phyloP scores from a whole-genome alignment of 23 tunicate genomes.

The Styela plicata region DNA sequence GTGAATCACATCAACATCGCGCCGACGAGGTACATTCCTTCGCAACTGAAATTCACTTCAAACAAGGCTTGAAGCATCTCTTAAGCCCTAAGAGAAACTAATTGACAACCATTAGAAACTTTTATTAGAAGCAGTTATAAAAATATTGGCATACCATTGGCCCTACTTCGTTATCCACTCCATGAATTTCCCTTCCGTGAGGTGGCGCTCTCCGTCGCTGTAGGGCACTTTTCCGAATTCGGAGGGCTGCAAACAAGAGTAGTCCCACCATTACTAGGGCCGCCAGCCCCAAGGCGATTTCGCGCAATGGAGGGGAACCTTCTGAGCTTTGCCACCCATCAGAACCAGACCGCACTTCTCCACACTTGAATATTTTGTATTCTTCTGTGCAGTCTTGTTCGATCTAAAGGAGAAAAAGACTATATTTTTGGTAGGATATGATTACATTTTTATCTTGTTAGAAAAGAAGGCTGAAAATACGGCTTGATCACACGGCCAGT shows the following conservation, averaged over 20 bases:
- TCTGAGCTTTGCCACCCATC: background rate
- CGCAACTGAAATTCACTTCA: too few relatives aligned
- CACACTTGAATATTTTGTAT: background rate
- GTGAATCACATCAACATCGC: too few relatives aligned
- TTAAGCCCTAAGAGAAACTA: background rate
- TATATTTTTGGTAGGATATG: too few relatives aligned
- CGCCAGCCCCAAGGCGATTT: background rate
- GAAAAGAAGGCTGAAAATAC: too few relatives aligned
- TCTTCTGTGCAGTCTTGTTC: background rate
- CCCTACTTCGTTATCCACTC: conserved; percentile 24
- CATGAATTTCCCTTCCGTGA: background rate
- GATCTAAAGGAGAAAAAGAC: background rate
- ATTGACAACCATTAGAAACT: background rate
- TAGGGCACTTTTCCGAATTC: conserved; percentile 4
- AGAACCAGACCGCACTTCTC: background rate
- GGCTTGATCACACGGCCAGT: too few relatives aligned
- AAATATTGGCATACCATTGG: background rate
- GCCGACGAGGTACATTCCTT: too few relatives aligned
- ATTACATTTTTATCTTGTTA: too few relatives aligned
- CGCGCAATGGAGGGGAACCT: background rate
- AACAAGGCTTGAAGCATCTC: background rate
- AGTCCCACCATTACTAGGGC: conserved; percentile 27
- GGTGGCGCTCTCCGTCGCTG: background rate
- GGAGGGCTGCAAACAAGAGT: conserved; percentile 19
- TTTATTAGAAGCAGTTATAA: background rate